Evolutionary conservation across 2,113 vertebrate species (phyloP), one percentile per base, ranked within the genome.

Genomic region (Acrocephalus kingi): DNA sequence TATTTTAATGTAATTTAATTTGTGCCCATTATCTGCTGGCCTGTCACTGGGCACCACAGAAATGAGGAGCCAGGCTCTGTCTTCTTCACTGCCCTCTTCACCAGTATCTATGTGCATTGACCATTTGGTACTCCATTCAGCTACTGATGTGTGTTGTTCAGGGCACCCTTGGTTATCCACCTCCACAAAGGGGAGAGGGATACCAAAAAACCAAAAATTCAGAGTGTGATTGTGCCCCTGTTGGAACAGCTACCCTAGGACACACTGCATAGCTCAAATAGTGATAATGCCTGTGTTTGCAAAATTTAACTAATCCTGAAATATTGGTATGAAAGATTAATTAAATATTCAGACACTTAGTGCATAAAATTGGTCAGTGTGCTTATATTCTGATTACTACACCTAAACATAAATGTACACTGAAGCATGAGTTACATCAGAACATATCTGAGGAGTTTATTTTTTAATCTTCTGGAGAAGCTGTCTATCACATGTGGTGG

Each of bases 181-280:
- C 2, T 78, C 41, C 5, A 24, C 27, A 31, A 30, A 87, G 5
- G 24, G 3, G 5, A 46, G 15, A 3, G 52, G 67, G 19, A 16
- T 19, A 33, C 8, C 0, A 2, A 69, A 61, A 4, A 0, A 2
- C 4, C 19, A 25, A 18, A 15, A 15, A 7, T 33, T 41, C 28
- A 49, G 7, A 19, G 10, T 35, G 14, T 56, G 28, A 37, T 23
- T 1, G 0, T 49, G 23, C 5, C 7, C 7, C 25, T 51, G 8
- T 25, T 43, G 28, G 35, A 78, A 19, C 6, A 46, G 51, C 11
- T 61, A 33, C 21, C 69, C 22, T 24, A 46, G 21, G 30, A 61
- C 5, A 35, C 2, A 3, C 3, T 48, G n/a, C 11, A 3, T 72
- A 55, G 10, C 23, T 86, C 15, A 86, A 55, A 48, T 18, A 3